Base-by-base conservation (phyloP, 2,888 invertebrate species). In the Pyrrhosoma nymphula region DNA sequence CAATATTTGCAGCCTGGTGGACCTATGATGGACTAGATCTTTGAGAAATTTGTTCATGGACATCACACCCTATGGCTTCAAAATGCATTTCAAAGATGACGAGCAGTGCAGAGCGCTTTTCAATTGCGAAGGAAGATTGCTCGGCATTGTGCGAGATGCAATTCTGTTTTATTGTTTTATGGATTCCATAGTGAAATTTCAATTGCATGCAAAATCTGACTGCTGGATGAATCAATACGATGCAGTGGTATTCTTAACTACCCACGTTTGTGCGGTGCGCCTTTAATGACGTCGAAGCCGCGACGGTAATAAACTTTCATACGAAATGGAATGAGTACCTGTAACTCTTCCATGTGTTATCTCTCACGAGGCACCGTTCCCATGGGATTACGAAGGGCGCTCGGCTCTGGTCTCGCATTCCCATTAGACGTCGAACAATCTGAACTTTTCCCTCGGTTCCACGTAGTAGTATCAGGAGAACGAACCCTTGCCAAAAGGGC, bases 401-500 rank as follows among this genome's bases (percentile, higher is more conserved):
- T n/a, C 69, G 60, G 60, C 18, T 69, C 69, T 69, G 3, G 16
- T 18, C 35, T 60, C 23, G 35, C 18, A 23, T 16, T n/a, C 69
- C 26, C 20, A 26, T 55, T 39, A 93, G n/a, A 93, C 93, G 55
- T 93, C 93, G 93, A 93, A 93, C 2, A 93, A 26, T 1, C 39
- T 39, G 69, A 69, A 93, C 39, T n/a, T 93, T 18, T 93, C 93
- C n/a, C 93, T n/a, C 39, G 93, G 47, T 14, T 30, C 14, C 69
- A 75, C 93, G 47, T 60, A 60, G 12, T 60, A 60, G 60, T 69
- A 93, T 93, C 93, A 93, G 47, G 93, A 93, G 93, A 91, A 91
- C 14, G 63, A 39, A 23, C 91, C 91, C 91, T 91, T 91, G 39
- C 63, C 63, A 39, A 91, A 91, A 0, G 91, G 91, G 39, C 60